phyloP scores from a whole-genome alignment of 92 coral and sea anemone genomes.

The Phymanthus crucifer region DNA sequence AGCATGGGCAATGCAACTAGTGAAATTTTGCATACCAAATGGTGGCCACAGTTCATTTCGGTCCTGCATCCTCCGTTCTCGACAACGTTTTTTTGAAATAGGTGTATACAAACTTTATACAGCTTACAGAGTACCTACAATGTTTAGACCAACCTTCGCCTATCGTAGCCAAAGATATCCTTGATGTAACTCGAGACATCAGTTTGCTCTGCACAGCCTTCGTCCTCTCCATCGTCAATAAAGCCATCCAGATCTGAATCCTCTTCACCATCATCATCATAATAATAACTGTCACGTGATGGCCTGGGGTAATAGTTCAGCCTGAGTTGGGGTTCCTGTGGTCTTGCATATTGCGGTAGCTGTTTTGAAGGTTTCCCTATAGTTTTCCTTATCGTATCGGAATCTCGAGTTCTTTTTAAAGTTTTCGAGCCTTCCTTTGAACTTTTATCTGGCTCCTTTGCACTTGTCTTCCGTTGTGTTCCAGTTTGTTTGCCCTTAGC shows the following conservation, averaged over 20 bases:
- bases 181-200: slow-evolving; percentile 79
- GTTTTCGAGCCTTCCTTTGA: neutral
- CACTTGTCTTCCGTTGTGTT: neutral
- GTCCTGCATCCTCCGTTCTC: neutral
- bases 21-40: too few species aligned
- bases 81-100: too few species aligned
- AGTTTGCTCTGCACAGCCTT: slow-evolving; percentile 36
- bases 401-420: neutral
- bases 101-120: too few species aligned
- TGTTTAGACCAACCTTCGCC: slow-evolving; percentile 56
- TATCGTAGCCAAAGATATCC: slow-evolving; percentile 97
- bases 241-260: slow-evolving; percentile 75
- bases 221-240: slow-evolving; percentile 76
- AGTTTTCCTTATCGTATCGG: neutral
- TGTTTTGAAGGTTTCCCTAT: neutral
- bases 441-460: neutral
- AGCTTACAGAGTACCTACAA: too few species aligned
- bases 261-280: slow-evolving; percentile 44
- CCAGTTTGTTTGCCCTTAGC: neutral
- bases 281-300: slow-evolving; percentile 9
- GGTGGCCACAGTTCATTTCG: too few species aligned
- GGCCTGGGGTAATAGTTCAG: slow-evolving; percentile 7
- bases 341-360: neutral
- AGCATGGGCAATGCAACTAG: too few species aligned
- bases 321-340: slow-evolving; percentile 5